A percentile compares a stretch with the other conserved stretches of the same genome.
Conservation (phyloP, 2,113 vertebrate species). For the Megaceryle maxima region DNA sequence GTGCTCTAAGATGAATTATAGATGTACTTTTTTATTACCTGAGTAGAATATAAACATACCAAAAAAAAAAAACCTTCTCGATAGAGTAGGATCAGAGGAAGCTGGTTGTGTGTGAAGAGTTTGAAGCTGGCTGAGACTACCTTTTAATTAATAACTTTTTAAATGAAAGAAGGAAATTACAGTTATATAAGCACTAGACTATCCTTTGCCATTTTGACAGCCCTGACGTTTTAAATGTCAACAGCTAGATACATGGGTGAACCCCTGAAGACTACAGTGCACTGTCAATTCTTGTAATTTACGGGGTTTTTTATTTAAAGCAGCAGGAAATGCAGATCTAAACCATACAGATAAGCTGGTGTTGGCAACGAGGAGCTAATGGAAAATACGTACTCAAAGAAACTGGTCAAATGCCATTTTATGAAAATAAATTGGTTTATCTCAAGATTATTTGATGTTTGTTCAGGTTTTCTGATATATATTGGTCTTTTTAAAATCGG, state of each 20-base stretch:
- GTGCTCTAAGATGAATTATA: not conserved
- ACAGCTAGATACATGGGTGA: not conserved
- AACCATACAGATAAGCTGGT: not conserved
- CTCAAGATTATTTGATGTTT: not conserved
- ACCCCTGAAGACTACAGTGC: not conserved
- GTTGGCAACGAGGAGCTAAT: not conserved
- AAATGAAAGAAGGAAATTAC: conserved; percentile 26
- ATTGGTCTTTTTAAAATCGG: not conserved
- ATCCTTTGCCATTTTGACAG: not conserved
- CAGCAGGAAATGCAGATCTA: not conserved
- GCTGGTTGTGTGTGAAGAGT: not conserved
- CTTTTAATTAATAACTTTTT: conserved; percentile 32
- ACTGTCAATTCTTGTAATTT: not conserved
- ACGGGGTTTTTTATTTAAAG: not conserved
- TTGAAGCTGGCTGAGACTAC: conserved; percentile 2
- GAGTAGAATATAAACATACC: conserved; percentile 12
- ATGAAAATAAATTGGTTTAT: not conserved
- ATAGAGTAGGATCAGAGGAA: not conserved
- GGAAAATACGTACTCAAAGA: not conserved
- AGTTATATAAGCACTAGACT: not conserved
- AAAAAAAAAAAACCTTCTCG: not conserved
- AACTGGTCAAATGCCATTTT: not conserved
- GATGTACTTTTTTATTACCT: not conserved
- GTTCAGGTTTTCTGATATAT: not conserved
- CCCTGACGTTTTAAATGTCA: conserved; percentile 28